A percentile compares a stretch with the other conserved stretches of the same genome.
Evolutionary conservation across 2,888 invertebrate species (phyloP).

Genomic region (Hemistola chrysoprasaria): DNA sequence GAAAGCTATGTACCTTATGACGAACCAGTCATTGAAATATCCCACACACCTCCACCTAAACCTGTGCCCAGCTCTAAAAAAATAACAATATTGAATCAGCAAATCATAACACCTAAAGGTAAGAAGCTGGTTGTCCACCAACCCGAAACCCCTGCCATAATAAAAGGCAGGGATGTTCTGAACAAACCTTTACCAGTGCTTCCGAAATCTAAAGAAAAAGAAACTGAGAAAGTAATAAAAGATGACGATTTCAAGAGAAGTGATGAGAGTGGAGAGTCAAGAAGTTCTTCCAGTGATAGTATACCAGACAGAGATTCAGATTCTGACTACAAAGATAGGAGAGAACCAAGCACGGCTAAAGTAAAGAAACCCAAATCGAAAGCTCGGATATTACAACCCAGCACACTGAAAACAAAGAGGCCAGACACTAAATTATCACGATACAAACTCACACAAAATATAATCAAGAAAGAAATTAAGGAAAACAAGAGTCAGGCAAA

Average conservation of each 20-base stretch:
- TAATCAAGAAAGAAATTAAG: slow-evolving; percentile 59
- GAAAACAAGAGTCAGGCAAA: slow-evolving; percentile 58
- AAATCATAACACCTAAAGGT: slow-evolving; percentile 72
- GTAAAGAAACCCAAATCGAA: slow-evolving; percentile 60
- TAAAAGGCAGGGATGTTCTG: slow-evolving; percentile 68
- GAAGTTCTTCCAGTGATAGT: slow-evolving; percentile 79
- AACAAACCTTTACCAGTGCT: slow-evolving; percentile 59
- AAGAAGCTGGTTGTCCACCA: slow-evolving; percentile 68
- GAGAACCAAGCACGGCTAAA: slow-evolving; percentile 54
- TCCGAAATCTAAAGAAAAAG: slow-evolving; percentile 55
- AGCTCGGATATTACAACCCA: slow-evolving; percentile 57
- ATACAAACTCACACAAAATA: slow-evolving; percentile 56
- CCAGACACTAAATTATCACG: slow-evolving; percentile 51
- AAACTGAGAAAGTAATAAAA: slow-evolving; percentile 40
- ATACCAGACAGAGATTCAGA: slow-evolving; percentile 84
- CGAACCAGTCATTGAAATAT: slow-evolving; percentile 72
- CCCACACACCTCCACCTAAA: slow-evolving; percentile 68
- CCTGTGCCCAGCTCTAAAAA: slow-evolving; percentile 69
- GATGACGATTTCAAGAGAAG: slow-evolving; percentile 56
- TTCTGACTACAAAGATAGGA: slow-evolving; percentile 81
- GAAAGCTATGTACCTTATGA: slow-evolving; percentile 58
- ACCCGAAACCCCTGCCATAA: slow-evolving; percentile 53
- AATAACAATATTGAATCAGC: slow-evolving; percentile 74
- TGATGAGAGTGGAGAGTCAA: slow-evolving; percentile 76
- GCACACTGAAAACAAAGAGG: slow-evolving; percentile 47